phyloP scores from a whole-genome alignment of 2,113 vertebrate genomes.

The Daubentonia madagascariensis region DNA sequence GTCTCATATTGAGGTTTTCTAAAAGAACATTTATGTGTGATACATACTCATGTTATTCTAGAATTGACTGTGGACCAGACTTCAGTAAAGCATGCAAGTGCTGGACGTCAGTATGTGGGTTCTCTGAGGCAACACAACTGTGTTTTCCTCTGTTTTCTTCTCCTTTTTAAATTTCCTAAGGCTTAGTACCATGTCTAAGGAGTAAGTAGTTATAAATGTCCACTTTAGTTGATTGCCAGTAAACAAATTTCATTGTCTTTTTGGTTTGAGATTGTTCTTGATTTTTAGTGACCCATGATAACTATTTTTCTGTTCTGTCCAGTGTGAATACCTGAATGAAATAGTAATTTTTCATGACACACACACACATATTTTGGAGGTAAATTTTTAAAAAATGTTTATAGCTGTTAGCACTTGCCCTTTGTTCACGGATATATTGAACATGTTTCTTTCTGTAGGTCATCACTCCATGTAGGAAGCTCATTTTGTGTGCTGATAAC shows the following conservation, averaged over 20 bases:
- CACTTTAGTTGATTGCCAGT: neutral
- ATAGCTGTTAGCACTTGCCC: neutral
- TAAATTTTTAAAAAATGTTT: neutral
- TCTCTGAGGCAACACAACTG: neutral
- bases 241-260: neutral
- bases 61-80: no score
- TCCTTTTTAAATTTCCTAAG: neutral
- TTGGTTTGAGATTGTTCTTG: neutral
- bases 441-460: conserved; percentile 82
- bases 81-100: neutral
- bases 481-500: conserved; percentile 97
- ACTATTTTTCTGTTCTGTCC: neutral
- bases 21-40: neutral
- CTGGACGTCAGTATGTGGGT: no score
- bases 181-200: neutral
- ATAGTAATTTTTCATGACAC: neutral
- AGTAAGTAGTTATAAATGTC: neutral
- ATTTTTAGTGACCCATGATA: neutral
- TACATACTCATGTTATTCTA: accelerated
- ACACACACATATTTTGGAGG: neutral
- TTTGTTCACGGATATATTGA: neutral
- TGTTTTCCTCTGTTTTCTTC: neutral
- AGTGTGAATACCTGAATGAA: neutral
- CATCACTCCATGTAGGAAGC: conserved; percentile 95
- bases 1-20: neutral